Evolutionary conservation across 2,113 vertebrate genomes (phyloP).

Genomic region (Scophthalmus maximus): DNA sequence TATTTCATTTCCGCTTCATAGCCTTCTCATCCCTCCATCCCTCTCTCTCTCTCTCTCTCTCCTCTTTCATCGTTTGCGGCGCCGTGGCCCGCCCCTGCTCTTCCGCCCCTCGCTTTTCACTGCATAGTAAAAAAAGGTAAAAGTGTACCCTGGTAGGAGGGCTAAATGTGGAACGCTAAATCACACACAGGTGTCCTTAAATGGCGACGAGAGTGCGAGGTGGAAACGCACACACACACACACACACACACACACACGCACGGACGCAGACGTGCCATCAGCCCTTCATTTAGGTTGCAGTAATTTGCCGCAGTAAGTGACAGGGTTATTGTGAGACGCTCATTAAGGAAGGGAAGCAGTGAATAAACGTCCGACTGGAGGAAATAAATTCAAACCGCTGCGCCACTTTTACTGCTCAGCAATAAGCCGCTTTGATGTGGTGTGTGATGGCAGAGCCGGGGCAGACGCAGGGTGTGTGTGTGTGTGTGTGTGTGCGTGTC

Average conservation of each 20-base stretch:
- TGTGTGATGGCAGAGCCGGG: slow-evolving; percentile 52
- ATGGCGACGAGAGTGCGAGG: slow-evolving; percentile 35
- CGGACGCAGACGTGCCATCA: background rate
- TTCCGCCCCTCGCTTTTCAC: slow-evolving; percentile 17
- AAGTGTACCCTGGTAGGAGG: slow-evolving; percentile 65
- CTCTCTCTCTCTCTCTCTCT: slow-evolving; percentile 43
- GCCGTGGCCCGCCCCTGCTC: slow-evolving; percentile 7
- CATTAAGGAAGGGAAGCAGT: slow-evolving; percentile 78
- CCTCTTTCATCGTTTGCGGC: slow-evolving; percentile 57
- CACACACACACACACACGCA: slow-evolving; percentile 14
- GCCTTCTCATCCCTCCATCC: slow-evolving; percentile 53
- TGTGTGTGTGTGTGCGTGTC: slow-evolving; percentile 17
- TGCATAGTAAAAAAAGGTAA: slow-evolving; percentile 73
- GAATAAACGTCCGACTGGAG: slow-evolving; percentile 74
- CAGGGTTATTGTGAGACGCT: slow-evolving; percentile 78
- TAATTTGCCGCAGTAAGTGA: slow-evolving; percentile 75
- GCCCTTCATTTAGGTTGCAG: slow-evolving; percentile 70
- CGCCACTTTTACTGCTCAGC: slow-evolving; percentile 75
- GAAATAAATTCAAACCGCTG: slow-evolving; percentile 74
- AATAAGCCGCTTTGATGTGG: slow-evolving; percentile 75
- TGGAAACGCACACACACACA: slow-evolving; percentile 39
- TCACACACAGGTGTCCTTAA: slow-evolving; percentile 73
- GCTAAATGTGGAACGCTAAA: slow-evolving; percentile 70
- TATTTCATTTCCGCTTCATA: slow-evolving; percentile 62
- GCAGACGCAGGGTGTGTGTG: slow-evolving; percentile 36